phyloP scores from a whole-genome alignment of 2,113 vertebrate genomes.

The Chiloscyllium plagiosum region DNA sequence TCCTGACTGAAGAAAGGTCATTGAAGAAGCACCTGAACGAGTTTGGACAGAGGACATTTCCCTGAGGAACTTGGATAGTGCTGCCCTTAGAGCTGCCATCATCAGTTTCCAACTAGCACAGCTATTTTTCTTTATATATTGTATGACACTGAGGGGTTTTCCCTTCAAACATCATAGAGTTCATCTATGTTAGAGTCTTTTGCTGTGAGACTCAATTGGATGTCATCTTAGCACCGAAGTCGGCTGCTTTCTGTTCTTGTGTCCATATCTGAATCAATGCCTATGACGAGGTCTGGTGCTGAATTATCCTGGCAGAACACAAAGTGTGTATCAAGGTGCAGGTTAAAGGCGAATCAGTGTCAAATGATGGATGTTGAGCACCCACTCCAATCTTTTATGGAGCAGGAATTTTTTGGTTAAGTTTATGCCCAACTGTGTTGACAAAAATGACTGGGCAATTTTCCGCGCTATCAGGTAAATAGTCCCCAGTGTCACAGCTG shows the following conservation, averaged over 20 bases:
- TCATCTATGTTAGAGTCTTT: background rate
- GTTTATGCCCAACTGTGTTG: background rate
- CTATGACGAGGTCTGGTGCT: background rate
- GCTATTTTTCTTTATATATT: background rate
- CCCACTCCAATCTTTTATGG: background rate
- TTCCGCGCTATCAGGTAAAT: background rate
- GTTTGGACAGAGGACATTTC: background rate
- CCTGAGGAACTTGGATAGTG: background rate
- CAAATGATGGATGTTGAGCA: background rate
- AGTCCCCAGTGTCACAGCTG: background rate
- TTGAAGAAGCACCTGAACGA: background rate
- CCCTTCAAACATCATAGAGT: background rate
- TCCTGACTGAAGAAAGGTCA: background rate
- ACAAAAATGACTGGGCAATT: background rate
- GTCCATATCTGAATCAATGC: background rate
- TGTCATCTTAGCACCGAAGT: background rate
- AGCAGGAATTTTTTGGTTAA: background rate
- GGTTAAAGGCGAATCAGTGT: background rate
- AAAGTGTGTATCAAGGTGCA: background rate
- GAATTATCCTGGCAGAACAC: background rate
- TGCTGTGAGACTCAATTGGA: background rate
- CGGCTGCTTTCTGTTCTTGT: background rate
- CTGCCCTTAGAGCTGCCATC: background rate
- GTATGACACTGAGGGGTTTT: background rate
- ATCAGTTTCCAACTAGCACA: background rate